Percentiles rank a stretch among this genome's conserved stretches.
Evolutionary conservation across 2,797 vertebrate genomes (phyloP).

Genomic region (Urocyon cinereoargenteus): DNA sequence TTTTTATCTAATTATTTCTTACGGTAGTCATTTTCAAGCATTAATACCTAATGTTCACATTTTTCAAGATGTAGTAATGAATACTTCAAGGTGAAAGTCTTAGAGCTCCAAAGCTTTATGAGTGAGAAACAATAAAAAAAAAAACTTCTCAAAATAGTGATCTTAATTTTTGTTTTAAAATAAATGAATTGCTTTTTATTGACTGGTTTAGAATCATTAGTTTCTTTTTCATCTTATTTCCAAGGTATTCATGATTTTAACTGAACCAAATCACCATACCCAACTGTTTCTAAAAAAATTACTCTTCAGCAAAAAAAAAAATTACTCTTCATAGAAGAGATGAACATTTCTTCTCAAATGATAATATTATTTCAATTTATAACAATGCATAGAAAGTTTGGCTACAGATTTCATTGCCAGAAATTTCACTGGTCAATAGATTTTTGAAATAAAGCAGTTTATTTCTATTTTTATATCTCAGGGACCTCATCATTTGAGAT

Average conservation of each 20-base stretch:
- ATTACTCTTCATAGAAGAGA: background rate
- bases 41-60: background rate
- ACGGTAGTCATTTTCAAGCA: background rate
- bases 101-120: background rate
- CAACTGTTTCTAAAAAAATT: slow-evolving; percentile 32
- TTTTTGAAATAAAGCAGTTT: background rate
- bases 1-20: slow-evolving; percentile 32
- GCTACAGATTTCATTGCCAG: background rate
- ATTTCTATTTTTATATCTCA: slow-evolving; percentile 17
- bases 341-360: slow-evolving; percentile 17
- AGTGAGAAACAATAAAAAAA: background rate
- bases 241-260: background rate
- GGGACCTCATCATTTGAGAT: background rate
- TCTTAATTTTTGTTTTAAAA: slow-evolving; percentile 53
- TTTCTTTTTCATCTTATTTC: background rate
- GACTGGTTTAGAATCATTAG: background rate
- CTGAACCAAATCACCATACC: background rate
- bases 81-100: background rate
- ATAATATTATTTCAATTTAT: slow-evolving; percentile 25
- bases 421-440: background rate
- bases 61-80: background rate
- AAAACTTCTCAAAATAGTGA: background rate
- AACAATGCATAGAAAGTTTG: background rate
- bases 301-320: background rate
- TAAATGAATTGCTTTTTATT: background rate